Conservation (phyloP, 1,140 invertebrate genomes). For the Dryas iulia region DNA sequence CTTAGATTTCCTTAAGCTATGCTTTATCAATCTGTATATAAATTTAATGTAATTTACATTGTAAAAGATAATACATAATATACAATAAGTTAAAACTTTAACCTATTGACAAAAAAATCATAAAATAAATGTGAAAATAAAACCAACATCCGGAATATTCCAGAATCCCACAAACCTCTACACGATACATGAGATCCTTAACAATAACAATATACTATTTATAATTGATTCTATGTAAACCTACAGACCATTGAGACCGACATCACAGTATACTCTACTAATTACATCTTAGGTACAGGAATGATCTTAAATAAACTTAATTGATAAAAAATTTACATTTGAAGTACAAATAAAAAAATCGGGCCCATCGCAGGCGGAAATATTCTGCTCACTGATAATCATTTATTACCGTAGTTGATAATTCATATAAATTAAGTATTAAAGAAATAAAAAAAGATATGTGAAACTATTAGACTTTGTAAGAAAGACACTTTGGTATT, state of each 20-base stretch:
- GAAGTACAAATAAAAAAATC: slow-evolving; percentile 60
- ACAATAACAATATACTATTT: slow-evolving; percentile 77
- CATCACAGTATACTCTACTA: slow-evolving; percentile 78
- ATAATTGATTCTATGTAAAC: slow-evolving; percentile 75
- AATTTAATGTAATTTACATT: slow-evolving; percentile 22
- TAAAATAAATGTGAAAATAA: slow-evolving; percentile 36
- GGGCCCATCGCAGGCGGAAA: slow-evolving; percentile 60
- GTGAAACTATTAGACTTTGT: not conserved
- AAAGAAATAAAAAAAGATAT: not conserved
- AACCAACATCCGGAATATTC: slow-evolving; percentile 60
- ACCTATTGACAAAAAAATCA: slow-evolving; percentile 22
- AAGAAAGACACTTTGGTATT: not conserved
- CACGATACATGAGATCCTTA: slow-evolving; percentile 78
- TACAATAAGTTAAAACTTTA: slow-evolving; percentile 24
- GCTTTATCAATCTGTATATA: slow-evolving; percentile 23
- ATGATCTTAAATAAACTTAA: slow-evolving; percentile 70
- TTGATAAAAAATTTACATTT: slow-evolving; percentile 70
- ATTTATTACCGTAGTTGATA: slow-evolving; percentile 1
- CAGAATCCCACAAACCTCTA: slow-evolving; percentile 68
- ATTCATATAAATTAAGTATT: not conserved
- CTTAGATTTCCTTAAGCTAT: slow-evolving; percentile 24
- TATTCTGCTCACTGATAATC: slow-evolving; percentile 36
- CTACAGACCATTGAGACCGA: slow-evolving; percentile 76
- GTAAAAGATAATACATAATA: slow-evolving; percentile 23
- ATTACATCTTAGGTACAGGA: slow-evolving; percentile 78